A percentile compares a stretch with the other conserved stretches of the same genome.
Evolutionary conservation across 2,113 vertebrate genomes (phyloP).

Genomic region (Hippocampus zosterae): DNA sequence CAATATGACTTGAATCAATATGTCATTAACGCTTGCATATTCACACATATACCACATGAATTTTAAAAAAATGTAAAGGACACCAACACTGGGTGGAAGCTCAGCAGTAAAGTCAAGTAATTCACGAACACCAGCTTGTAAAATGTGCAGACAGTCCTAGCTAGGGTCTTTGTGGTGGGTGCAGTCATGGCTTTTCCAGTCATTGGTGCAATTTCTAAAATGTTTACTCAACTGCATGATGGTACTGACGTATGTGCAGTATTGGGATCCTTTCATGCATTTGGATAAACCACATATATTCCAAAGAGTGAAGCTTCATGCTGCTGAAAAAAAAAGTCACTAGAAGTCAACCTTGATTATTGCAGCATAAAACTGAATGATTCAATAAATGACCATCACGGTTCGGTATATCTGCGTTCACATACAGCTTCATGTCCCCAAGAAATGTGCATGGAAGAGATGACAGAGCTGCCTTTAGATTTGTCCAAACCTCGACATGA

Average conservation of each 20-base stretch:
- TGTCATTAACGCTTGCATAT: no score
- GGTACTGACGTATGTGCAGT: no score
- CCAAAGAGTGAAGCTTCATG: neutral
- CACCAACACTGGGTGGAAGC: neutral
- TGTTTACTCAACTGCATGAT: neutral
- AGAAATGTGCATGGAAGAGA: conserved; percentile 10
- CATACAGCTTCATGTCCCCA: neutral
- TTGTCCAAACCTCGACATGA: no score
- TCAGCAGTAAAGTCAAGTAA: neutral
- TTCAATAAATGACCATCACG: neutral
- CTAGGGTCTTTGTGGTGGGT: neutral
- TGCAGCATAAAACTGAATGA: no score
- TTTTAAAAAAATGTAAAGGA: neutral
- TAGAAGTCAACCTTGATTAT: no score
- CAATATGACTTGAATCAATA: neutral
- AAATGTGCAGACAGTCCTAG: neutral
- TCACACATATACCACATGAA: no score
- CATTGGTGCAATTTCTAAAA: neutral
- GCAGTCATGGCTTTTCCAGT: neutral
- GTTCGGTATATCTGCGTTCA: neutral
- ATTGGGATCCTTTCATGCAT: no score
- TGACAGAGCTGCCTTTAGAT: neutral
- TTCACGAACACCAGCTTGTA: neutral
- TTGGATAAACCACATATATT: no score
- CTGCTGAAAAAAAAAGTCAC: neutral